These are phyloP conservation scores for Oreonectes daqikongensis DNA, from an alignment of 2,797 vertebrate genomes.

Conservation along the genomic window DNA sequence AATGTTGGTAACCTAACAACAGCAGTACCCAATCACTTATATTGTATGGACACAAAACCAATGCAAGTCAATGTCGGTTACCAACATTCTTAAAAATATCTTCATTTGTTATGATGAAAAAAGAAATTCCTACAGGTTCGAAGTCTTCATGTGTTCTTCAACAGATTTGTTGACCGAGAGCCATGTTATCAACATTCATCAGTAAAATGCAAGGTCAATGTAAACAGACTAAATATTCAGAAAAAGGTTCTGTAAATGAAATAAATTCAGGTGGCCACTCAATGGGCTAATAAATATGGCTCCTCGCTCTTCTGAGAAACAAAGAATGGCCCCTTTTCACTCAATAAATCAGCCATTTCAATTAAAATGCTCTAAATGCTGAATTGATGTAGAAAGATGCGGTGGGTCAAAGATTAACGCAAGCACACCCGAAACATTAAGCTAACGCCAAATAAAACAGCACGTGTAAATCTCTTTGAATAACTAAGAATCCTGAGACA, in stretches of 20 bases:
- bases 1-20: too few relatives aligned
- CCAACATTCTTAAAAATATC: too few relatives aligned
- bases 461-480: constrained; percentile 64
- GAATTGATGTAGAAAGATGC: constrained; percentile 68
- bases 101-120: too few relatives aligned
- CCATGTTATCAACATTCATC: neutral
- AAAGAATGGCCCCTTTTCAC: constrained; percentile 68
- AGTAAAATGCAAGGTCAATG: neutral
- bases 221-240: constrained; percentile 9
- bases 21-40: too few relatives aligned
- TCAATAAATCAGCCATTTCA: constrained; percentile 70
- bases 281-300: constrained; percentile 3
- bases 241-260: neutral
- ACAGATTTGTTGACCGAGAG: neutral
- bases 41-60: too few relatives aligned
- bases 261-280: neutral
- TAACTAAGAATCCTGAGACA: constrained; percentile 64
- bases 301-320: constrained; percentile 49
- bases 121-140: too few relatives aligned
- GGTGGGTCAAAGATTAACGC: constrained; percentile 68
- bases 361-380: constrained; percentile 67
- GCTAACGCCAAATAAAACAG: constrained; percentile 72
- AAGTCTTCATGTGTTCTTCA: neutral
- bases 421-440: constrained; percentile 66
- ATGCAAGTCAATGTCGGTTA: too few relatives aligned